Evolutionary conservation across 2,888 invertebrate genomes (phyloP).

Genomic region (Latheticus oryzae): DNA sequence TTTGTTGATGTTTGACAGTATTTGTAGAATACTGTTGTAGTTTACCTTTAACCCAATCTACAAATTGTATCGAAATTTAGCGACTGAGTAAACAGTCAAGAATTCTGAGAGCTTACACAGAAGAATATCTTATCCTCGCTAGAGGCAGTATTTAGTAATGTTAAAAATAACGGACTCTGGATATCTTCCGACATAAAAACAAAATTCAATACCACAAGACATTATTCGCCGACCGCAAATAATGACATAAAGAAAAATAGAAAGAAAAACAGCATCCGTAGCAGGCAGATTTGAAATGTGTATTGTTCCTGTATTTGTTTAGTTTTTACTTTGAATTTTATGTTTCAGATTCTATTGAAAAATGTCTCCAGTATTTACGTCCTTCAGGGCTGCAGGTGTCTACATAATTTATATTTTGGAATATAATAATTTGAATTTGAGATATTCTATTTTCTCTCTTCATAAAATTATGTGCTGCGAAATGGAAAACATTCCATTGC

Average conservation of each 20-base stretch:
- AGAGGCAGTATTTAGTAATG: slow-evolving; percentile 21
- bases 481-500: slow-evolving; percentile 23
- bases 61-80: slow-evolving; percentile 13
- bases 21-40: slow-evolving; percentile 3
- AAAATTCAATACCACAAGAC: slow-evolving; percentile 37
- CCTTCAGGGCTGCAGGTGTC: slow-evolving; percentile 50
- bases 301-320: slow-evolving; percentile 39
- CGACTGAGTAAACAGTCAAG: slow-evolving; percentile 14
- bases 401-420: slow-evolving; percentile 18
- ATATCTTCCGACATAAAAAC: slow-evolving; percentile 39
- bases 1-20: too few species aligned
- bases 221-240: slow-evolving; percentile 41
- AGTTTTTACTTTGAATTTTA: slow-evolving; percentile 32
- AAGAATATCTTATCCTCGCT: slow-evolving; percentile 16
- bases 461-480: slow-evolving; percentile 34
- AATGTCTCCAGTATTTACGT: slow-evolving; percentile 43
- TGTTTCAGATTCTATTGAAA: slow-evolving; percentile 39
- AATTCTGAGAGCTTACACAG: background rate
- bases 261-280: slow-evolving; percentile 12
- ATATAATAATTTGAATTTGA: background rate
- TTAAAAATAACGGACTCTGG: slow-evolving; percentile 34
- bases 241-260: slow-evolving; percentile 21
- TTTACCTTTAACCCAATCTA: slow-evolving; percentile 16
- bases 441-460: slow-evolving; percentile 23
- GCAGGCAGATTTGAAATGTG: slow-evolving; percentile 26